Evolutionary conservation across 2,797 vertebrate genomes (phyloP).

Genomic region (Epinephelus malabaricus): DNA sequence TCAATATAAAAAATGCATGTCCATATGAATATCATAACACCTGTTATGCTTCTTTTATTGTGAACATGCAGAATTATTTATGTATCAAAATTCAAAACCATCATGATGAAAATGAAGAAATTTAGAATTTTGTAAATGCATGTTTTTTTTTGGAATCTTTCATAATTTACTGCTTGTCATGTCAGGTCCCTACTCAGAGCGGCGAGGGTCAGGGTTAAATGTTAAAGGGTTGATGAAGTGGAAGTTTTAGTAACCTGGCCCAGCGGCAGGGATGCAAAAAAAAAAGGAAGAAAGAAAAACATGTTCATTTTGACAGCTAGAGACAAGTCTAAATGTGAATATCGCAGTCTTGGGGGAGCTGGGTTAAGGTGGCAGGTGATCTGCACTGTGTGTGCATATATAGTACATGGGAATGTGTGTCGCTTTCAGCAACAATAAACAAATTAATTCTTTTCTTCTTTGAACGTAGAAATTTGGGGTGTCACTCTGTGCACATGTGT

Average conservation of each 20-base stretch:
- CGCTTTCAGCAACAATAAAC: conserved; percentile 74
- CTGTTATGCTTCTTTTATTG: conserved; percentile 34
- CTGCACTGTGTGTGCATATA: conserved; percentile 49
- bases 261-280: conserved; percentile 29
- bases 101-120: conserved; percentile 8
- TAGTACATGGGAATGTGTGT: conserved; percentile 30
- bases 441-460: conserved; percentile 78
- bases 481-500: conserved; percentile 39
- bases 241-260: conserved; percentile 24
- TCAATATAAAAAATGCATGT: conserved; percentile 52
- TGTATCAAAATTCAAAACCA: conserved; percentile 31
- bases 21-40: conserved; percentile 41
- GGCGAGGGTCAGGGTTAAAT: conserved; percentile 7
- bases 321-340: conserved; percentile 63
- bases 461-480: conserved; percentile 67
- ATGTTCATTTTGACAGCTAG: conserved; percentile 67
- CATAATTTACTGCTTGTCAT: conserved; percentile 37
- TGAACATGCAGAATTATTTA: conserved; percentile 26
- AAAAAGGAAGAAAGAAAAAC: neutral
- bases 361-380: conserved; percentile 70
- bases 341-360: conserved; percentile 63
- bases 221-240: conserved; percentile 12
- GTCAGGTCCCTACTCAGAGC: conserved; percentile 37
- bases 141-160: neutral
- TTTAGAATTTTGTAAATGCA: neutral